Base-by-base conservation (phyloP, 2,113 vertebrate species). In the Anser cygnoides region DNA sequence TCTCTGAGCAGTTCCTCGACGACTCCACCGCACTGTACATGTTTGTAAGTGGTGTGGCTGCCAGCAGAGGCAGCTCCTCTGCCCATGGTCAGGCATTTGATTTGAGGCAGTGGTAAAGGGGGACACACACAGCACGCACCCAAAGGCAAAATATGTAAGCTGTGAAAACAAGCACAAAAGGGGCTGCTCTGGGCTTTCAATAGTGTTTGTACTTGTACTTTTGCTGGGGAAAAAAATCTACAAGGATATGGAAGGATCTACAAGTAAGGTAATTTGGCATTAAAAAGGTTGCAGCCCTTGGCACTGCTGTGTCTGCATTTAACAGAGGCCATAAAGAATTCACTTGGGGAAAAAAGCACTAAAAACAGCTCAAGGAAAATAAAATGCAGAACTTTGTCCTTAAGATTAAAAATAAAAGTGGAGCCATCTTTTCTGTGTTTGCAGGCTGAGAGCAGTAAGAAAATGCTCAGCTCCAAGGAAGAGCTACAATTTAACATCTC, bases 11-110 rank as follows among this genome's bases (percentile, higher is more conserved):
- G 97, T 99, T 99, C 92, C 94, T 99, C 10, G 99, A 99, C 0
- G 99, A 99, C 92, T 99, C 99, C 90, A 99, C 98, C 0, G 99
- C 99, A 0, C 97, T 99, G 33, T 99, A 99, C 95, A 98, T 98
- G 96, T 99, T 99, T 57, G 99, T 99, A 95, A 98, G 99, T 98
- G 62, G 33, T 7, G 29, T 3, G 33, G 49, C 61, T 66, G 87
- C 37, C 35, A 2, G 18, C 29, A 75, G 29, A n/a, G 33, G 26
- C 44, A 21, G 33, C 66, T 88, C 33, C 66, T 49, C 44, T 72
- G 73, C 46, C 54, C 37, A 44, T 58, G 0, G 0, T 46, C 61
- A 55, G 16, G 4, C 0, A 0, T 46, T 33, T 10, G 33, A 12
- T 65, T 52, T 54, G 86, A 57, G 33, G 21, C 14, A 11, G 65